A percentile compares a stretch with the other conserved stretches of the same genome.
Evolutionary conservation across 1,140 invertebrate species (phyloP).

Genomic region (Amphibalanus amphitrite): DNA sequence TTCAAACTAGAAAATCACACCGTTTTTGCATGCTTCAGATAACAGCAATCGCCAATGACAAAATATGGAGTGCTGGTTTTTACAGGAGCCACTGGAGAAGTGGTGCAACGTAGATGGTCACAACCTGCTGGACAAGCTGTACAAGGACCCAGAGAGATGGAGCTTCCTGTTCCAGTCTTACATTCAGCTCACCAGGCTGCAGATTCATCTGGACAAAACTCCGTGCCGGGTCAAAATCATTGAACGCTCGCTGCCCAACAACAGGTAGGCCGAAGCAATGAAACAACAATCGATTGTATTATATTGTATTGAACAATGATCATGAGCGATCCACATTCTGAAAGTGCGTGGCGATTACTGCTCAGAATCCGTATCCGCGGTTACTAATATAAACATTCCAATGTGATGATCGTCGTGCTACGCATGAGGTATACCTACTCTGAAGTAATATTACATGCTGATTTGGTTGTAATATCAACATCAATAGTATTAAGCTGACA

Average conservation of each 20-base stretch:
- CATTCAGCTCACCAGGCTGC: conserved; percentile 35
- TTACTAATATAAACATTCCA: too few relatives aligned
- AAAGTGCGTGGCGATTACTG: too few relatives aligned
- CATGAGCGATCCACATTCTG: too few relatives aligned
- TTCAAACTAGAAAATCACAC: too few relatives aligned
- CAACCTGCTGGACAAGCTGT: conserved; percentile 35
- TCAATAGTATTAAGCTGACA: too few relatives aligned
- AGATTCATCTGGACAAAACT: conserved; percentile 25
- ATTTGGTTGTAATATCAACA: too few relatives aligned
- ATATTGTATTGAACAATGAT: too few relatives aligned
- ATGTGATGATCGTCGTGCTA: conserved; percentile 4
- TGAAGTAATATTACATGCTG: conserved; percentile 10
- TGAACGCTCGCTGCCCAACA: conserved; percentile 36
- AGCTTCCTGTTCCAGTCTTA: conserved; percentile 37
- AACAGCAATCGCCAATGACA: too few relatives aligned
- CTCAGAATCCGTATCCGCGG: too few relatives aligned
- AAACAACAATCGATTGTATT: conserved; percentile 9
- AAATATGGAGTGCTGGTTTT: too few relatives aligned
- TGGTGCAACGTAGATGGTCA: conserved; percentile 35
- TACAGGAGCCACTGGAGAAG: conserved; percentile 27
- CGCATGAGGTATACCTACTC: conserved; percentile 7
- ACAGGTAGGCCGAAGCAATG: conserved; percentile 23
- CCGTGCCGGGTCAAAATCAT: conserved; percentile 30
- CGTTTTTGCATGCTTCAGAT: too few relatives aligned
- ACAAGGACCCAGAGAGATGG: conserved; percentile 32